Conservation (phyloP, 2,113 vertebrate genomes). For the Lota lota region DNA sequence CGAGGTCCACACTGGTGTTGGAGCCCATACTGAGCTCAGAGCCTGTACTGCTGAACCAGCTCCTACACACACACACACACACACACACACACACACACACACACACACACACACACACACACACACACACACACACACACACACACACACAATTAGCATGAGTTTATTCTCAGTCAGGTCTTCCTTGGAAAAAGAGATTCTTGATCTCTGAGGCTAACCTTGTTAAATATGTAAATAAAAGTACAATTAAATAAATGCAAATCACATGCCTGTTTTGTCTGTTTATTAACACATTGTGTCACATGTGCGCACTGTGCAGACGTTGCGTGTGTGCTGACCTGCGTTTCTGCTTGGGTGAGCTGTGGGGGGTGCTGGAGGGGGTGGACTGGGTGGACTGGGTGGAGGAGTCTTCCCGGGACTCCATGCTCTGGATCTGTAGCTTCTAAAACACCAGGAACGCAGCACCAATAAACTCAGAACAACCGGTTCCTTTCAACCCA, state of each 20-base stretch:
- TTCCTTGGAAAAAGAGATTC: no score
- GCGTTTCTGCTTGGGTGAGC: constrained; percentile 83
- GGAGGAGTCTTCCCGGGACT: constrained; percentile 83
- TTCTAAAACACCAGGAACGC: constrained; percentile 70
- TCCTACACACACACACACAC: constrained; percentile 62
- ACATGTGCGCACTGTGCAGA: not conserved
- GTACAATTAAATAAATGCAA: no score
- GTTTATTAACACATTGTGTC: no score
- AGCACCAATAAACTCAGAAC: not conserved
- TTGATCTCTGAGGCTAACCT: no score
- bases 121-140: constrained; percentile 3
- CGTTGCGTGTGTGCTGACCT: constrained; percentile 70
- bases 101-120: constrained; percentile 2
- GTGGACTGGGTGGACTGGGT: constrained; percentile 90
- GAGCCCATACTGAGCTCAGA: constrained; percentile 69
- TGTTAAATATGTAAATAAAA: no score
- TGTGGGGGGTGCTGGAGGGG: constrained; percentile 82
- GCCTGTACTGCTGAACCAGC: constrained; percentile 81
- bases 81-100: constrained; percentile 9
- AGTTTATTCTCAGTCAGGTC: no score
- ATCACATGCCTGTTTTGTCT: no score
- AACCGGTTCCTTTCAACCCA: not conserved
- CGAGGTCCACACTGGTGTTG: constrained; percentile 72
- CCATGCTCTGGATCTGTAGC: constrained; percentile 86
- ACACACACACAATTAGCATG: no score